Percentiles rank a stretch among this genome's conserved stretches.
phyloP scores from a whole-genome alignment of 2,888 invertebrate species.

The Hydrotaea diabolus region DNA sequence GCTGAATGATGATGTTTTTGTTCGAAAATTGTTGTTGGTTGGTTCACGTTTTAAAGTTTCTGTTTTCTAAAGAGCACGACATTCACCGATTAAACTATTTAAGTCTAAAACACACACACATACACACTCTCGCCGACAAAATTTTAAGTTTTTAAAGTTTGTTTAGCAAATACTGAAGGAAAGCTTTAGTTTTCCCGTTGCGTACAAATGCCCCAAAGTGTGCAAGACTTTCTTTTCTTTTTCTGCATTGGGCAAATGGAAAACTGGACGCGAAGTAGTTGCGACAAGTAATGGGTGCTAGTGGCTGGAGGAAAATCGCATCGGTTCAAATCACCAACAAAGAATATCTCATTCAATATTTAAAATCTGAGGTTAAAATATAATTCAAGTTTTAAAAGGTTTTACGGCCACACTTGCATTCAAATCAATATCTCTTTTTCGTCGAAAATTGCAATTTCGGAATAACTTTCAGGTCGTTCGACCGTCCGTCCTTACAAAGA shows the following conservation, averaged over 20 bases:
- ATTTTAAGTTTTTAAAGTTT: too few relatives aligned
- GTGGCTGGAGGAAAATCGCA: too few relatives aligned
- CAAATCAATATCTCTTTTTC: neutral
- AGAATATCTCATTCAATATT: too few relatives aligned
- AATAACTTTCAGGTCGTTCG: constrained; percentile 5
- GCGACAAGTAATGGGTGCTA: too few relatives aligned
- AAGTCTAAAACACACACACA: too few relatives aligned
- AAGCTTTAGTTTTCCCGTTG: neutral
- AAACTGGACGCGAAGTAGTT: too few relatives aligned
- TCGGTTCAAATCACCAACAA: too few relatives aligned
- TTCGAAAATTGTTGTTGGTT: too few relatives aligned
- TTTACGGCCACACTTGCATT: neutral
- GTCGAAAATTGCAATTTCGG: constrained; percentile 29
- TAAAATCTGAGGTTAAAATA: too few relatives aligned
- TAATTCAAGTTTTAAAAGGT: neutral
- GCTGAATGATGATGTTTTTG: neutral
- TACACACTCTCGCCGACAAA: too few relatives aligned
- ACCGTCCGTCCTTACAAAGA: neutral
- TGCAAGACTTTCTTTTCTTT: neutral
- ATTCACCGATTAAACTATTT: too few relatives aligned
- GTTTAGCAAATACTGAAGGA: neutral
- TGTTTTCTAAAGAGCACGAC: constrained; percentile 11
- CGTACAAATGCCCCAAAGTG: constrained; percentile 10
- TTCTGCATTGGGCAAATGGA: neutral
- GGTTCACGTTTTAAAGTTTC: neutral